Conservation (phyloP, 2,797 vertebrate genomes). For the Cygnus olor region DNA sequence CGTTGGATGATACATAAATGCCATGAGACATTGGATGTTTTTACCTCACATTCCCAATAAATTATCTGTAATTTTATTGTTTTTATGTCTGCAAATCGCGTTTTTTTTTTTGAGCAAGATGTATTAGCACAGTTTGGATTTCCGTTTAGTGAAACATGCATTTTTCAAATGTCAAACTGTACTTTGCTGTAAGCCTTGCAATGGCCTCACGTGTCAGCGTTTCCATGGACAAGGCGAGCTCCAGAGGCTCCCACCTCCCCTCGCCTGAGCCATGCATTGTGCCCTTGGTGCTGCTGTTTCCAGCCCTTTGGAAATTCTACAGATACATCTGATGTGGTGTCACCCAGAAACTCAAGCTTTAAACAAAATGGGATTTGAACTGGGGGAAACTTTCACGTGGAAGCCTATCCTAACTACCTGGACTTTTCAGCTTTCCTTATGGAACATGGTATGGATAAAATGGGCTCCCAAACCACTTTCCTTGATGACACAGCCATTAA, state of each 20-base stretch:
- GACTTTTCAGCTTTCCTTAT: not conserved
- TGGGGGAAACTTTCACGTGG: not conserved
- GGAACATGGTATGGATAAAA: not conserved
- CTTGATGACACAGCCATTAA: not conserved
- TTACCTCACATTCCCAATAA: not conserved
- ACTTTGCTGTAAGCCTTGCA: not conserved
- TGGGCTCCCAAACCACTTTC: not conserved
- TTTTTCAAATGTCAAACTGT: slow-evolving; percentile 12
- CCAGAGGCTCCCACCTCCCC: not conserved
- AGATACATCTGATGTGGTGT: not conserved
- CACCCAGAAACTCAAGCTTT: not conserved
- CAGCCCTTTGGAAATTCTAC: not conserved
- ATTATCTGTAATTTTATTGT: not conserved
- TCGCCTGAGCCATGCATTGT: accelerated
- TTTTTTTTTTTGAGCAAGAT: not conserved
- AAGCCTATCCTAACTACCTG: not conserved
- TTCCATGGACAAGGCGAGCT: not conserved
- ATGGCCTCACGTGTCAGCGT: not conserved
- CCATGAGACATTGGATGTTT: not conserved
- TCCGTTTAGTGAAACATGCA: not conserved
- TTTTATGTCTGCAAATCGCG: not conserved
- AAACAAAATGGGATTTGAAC: not conserved
- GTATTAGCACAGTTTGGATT: not conserved
- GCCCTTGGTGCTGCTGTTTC: not conserved
- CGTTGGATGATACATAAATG: not conserved